A percentile compares a stretch with the other conserved stretches of the same genome.
Evolutionary conservation across 2,888 invertebrate genomes (phyloP).

Genomic region (Eudasyphora cyanicolor): DNA sequence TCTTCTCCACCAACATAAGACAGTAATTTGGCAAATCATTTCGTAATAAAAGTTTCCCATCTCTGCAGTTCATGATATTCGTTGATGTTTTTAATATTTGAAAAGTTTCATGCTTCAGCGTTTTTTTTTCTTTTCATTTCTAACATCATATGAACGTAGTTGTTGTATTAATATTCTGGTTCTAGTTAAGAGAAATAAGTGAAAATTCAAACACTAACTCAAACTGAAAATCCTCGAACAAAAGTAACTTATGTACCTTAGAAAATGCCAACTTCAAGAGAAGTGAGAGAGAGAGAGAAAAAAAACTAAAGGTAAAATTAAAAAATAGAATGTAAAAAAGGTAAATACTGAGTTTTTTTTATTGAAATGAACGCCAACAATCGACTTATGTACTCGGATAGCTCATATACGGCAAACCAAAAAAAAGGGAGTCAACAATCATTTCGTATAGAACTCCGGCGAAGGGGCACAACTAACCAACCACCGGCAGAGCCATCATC

Average conservation of each 20-base stretch:
- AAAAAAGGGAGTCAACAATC: not conserved
- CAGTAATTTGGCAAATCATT: too few species aligned
- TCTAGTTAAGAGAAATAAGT: constrained; percentile 17
- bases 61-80: not conserved
- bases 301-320: not conserved
- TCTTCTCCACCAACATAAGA: too few species aligned
- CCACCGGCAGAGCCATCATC: not conserved
- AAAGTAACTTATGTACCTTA: not conserved
- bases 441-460: not conserved
- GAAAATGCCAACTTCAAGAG: constrained; percentile 7
- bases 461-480: not conserved
- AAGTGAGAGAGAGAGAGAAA: not conserved
- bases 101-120: constrained; percentile 19
- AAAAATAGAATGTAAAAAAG: not conserved
- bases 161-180: not conserved
- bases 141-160: constrained; percentile 26
- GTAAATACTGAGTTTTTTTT: not conserved
- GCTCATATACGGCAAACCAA: not conserved
- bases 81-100: constrained; percentile 33
- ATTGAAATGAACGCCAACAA: not conserved
- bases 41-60: not conserved
- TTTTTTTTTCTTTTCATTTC: constrained; percentile 9
- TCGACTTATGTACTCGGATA: not conserved
- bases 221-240: constrained; percentile 12
- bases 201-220: not conserved